These are phyloP conservation scores for Pycnomerus fuliginosus DNA, from an alignment of 2,888 invertebrate species.

Conservation along the genomic window DNA sequence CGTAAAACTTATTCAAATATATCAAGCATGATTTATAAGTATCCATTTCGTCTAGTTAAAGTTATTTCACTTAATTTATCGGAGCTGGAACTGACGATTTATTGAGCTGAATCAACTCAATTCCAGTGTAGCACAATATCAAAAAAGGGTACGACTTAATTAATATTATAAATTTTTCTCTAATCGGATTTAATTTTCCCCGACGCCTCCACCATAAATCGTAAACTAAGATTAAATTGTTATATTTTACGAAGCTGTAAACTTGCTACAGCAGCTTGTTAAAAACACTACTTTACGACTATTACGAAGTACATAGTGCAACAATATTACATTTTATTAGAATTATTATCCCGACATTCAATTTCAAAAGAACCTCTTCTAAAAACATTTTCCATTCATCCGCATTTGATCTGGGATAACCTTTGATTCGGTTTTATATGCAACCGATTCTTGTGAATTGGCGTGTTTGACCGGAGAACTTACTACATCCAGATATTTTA, in stretches of 20 bases:
- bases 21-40: constrained; percentile 17
- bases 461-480: constrained; percentile 4
- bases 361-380: constrained; percentile 6
- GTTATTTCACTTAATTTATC: constrained; percentile 19
- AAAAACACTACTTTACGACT: constrained; percentile 19
- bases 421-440: constrained; percentile 12
- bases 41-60: constrained; percentile 14
- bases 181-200: constrained; percentile 5
- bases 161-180: too few relatives aligned
- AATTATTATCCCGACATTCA: too few relatives aligned
- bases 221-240: constrained; percentile 15
- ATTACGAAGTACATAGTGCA: constrained; percentile 11
- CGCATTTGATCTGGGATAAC: constrained; percentile 11
- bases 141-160: too few relatives aligned
- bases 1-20: constrained; percentile 15
- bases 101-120: constrained; percentile 15
- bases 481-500: too few relatives aligned
- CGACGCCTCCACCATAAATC: constrained; percentile 16
- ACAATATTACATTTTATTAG: constrained; percentile 6
- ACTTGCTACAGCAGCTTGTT: constrained; percentile 18
- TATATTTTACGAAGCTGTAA: constrained; percentile 20
- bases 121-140: too few relatives aligned
- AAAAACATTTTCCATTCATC: constrained; percentile 12
- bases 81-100: constrained; percentile 16
- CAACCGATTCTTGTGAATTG: constrained; percentile 5